Base-by-base conservation (phyloP, 2,113 vertebrate genomes). In the Campylomormyrus numenius region DNA sequence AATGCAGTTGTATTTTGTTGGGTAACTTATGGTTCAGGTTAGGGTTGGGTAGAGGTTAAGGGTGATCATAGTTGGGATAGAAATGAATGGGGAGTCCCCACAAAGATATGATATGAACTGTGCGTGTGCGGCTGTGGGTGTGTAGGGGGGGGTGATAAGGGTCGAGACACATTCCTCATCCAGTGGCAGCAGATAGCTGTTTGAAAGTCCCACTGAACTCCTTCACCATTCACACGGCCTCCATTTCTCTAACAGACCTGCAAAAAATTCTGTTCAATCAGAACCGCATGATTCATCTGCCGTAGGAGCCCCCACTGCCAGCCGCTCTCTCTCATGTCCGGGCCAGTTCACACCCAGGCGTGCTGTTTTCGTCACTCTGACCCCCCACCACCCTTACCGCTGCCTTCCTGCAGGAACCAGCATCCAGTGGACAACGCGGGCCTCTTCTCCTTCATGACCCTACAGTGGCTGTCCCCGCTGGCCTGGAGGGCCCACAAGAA, bases 341-440 rank as follows among this genome's bases (percentile, higher is more conserved):
- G 62, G 48, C 77, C 88, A 88, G 90, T 89, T 94, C 86, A 80
- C 89, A 90, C 92, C 91, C 91, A 83, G 88, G 90, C 93, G 93
- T 87, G 90, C 66, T 46, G 52, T 89, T 89, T 58, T 83, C 74
- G 84, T 89, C 89, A 42, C 90, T 88, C 89, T 89, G 39, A 89
- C 90, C 85, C 52, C 49, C 90, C 24, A 21, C n/a, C 56, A 58
- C 21, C 56, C 21, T 24, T 24, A 7, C 21, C 56, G 8, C 6
- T 7, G 9, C 35, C 35, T 80, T 42, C 74, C 93, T 94, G 85
- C 93, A 97, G 96, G 90, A 95, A 97, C 91, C 96, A 95, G 92
- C 96, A 97, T 94, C 96, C 96, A n/a, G 95, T 97, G 84, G 96
- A 97, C 93, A 97, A 97, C 48, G 95, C 96, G 0, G 96, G 96